These are phyloP conservation scores for Lepidochitona cinerea DNA, from an alignment of 2,888 invertebrate genomes.

Conservation along the genomic window DNA sequence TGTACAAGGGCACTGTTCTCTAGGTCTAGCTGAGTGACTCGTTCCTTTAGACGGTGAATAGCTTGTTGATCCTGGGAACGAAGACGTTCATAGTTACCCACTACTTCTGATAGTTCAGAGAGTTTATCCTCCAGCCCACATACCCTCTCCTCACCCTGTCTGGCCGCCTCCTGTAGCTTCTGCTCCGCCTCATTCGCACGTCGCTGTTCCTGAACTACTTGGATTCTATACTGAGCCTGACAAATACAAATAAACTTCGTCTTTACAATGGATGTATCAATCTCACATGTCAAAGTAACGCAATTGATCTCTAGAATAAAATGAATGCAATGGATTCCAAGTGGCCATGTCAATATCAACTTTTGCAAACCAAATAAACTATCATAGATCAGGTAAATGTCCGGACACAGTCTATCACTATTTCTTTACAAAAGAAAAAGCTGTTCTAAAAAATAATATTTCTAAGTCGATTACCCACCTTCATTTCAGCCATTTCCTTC, in stretches of 20 bases:
- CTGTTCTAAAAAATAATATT: no score
- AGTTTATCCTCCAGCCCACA: conserved; percentile 82
- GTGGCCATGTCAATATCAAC: no score
- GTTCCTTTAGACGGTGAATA: conserved; percentile 77
- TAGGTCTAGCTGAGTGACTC: conserved; percentile 66
- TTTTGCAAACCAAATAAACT: no score
- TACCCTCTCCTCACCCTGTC: conserved; percentile 83
- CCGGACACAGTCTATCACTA: no score
- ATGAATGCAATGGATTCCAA: no score
- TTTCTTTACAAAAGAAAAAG: no score
- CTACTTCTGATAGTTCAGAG: conserved; percentile 84
- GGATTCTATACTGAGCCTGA: conserved; percentile 77
- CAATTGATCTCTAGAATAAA: no score
- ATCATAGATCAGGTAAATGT: no score
- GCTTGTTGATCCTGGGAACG: conserved; percentile 74
- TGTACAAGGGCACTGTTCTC: conserved; percentile 68
- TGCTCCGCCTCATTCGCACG: conserved; percentile 82
- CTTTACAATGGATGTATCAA: no score
- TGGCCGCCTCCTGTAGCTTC: conserved; percentile 78
- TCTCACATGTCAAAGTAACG: no score
- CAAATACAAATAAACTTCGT: no score
- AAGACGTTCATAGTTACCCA: conserved; percentile 83
- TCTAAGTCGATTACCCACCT: conserved; percentile 71
- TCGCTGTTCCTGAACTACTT: conserved; percentile 81
- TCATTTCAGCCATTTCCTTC: conserved; percentile 81